Conservation (phyloP, 1,140 invertebrate species). For the Gonioctena quinquepunctata region DNA sequence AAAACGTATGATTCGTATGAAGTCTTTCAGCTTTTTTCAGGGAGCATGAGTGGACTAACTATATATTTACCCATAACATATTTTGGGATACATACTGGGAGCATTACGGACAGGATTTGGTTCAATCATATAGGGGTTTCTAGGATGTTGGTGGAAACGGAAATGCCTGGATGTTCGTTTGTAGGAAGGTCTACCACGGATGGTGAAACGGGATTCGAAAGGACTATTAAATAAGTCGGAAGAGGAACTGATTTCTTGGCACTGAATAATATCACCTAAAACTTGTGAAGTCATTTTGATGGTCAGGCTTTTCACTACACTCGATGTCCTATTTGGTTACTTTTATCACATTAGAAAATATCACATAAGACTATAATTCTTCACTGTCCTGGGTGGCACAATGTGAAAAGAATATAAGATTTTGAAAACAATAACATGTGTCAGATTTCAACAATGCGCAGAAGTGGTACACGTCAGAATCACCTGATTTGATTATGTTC, state of each 20-base stretch:
- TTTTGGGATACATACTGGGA: conserved; percentile 8
- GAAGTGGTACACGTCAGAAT: too few species aligned
- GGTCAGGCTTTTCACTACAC: background rate
- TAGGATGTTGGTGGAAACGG: conserved; percentile 18
- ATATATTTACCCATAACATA: background rate
- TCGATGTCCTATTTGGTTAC: background rate
- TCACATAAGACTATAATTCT: too few species aligned
- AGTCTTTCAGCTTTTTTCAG: too few species aligned
- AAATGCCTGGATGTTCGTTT: too few species aligned
- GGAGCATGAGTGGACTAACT: too few species aligned
- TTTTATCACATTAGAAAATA: too few species aligned
- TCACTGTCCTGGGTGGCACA: too few species aligned
- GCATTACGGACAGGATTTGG: background rate
- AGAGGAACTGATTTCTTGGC: conserved; percentile 40
- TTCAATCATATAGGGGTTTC: background rate
- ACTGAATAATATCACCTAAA: conserved; percentile 47
- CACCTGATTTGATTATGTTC: too few species aligned
- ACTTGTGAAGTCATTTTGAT: conserved; percentile 17
- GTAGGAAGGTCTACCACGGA: conserved; percentile 29
- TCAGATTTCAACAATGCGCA: background rate
- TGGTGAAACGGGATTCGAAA: conserved; percentile 29
- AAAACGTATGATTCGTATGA: too few species aligned
- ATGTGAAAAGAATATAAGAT: background rate
- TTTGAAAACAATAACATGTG: background rate
- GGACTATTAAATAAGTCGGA: conserved; percentile 37